A percentile compares a stretch with the other conserved stretches of the same genome.
These are phyloP conservation scores for Philypnodon macrostomus DNA, from an alignment of 2,797 vertebrate genomes.

Conservation along the genomic window DNA sequence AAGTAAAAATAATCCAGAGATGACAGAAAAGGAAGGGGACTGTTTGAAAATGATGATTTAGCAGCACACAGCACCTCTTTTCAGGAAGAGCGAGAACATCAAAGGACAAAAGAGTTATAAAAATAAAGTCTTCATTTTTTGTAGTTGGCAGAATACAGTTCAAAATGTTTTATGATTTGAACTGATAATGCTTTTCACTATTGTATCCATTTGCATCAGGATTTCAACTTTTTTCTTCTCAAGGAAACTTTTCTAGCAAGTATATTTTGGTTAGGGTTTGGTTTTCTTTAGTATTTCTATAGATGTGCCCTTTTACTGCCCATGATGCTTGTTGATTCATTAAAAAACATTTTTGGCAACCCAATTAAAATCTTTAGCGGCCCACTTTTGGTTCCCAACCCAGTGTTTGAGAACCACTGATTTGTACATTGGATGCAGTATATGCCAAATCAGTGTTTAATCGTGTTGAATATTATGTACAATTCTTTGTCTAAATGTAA, in stretches of 20 bases:
- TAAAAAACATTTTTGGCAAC: too few relatives aligned
- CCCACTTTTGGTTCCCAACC: too few relatives aligned
- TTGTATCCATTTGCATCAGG: conserved; percentile 8
- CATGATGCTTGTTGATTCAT: too few relatives aligned
- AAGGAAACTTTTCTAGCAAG: too few relatives aligned
- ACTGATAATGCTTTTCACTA: conserved; percentile 1
- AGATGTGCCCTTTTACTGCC: too few relatives aligned
- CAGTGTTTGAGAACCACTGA: too few relatives aligned
- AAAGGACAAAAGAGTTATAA: conserved; percentile 36
- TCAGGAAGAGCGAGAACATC: conserved; percentile 50
- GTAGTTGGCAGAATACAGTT: conserved; percentile 6
- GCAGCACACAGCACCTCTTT: conserved; percentile 62
- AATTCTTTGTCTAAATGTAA: not conserved
- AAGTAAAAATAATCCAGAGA: conserved; percentile 66
- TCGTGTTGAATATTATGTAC: not conserved
- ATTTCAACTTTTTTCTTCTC: too few relatives aligned
- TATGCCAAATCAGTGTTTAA: not conserved
- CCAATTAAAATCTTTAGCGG: too few relatives aligned
- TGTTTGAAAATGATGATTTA: conserved; percentile 73
- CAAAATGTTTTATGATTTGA: conserved; percentile 10
- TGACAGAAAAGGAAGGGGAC: conserved; percentile 60
- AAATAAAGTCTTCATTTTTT: conserved; percentile 41
- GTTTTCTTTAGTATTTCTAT: too few relatives aligned
- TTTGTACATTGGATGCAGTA: too few relatives aligned
- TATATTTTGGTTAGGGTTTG: too few relatives aligned